phyloP scores from a whole-genome alignment of 30 jellyfish, hydroid and myxozoan genomes.

The Aurelia sp. region DNA sequence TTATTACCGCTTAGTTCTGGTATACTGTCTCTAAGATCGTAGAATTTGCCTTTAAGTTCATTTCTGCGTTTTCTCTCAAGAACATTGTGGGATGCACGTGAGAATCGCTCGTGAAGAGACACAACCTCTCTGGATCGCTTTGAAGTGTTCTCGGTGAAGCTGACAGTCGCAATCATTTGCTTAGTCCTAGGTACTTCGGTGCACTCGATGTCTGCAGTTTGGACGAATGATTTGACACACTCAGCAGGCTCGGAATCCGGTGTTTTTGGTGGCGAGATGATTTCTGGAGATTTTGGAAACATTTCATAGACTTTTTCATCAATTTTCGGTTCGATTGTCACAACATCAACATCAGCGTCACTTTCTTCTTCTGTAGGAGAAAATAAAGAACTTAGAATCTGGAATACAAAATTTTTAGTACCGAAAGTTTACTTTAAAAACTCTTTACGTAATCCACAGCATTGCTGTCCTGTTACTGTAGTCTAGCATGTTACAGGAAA shows the following conservation, averaged over 20 bases:
- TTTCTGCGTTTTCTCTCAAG: constrained; percentile 96
- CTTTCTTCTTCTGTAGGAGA: constrained; percentile 65
- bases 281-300: constrained; percentile 38
- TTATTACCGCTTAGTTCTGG: constrained; percentile 85
- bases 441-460: too few species aligned
- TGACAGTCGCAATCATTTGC: background rate
- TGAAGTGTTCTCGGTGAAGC: constrained; percentile 16
- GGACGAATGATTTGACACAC: constrained; percentile 1
- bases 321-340: constrained; percentile 43
- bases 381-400: background rate
- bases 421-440: too few species aligned
- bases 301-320: constrained; percentile 9
- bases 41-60: constrained; percentile 89
- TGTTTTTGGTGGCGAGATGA: constrained; percentile 70
- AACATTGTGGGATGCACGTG: constrained; percentile 95
- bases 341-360: constrained; percentile 66
- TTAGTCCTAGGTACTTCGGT: constrained; percentile 24
- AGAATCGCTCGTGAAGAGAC: constrained; percentile 42
- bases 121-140: constrained; percentile 11
- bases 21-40: constrained; percentile 81
- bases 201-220: constrained; percentile 23
- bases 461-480: too few species aligned
- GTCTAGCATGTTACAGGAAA: too few species aligned
- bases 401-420: background rate
- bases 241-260: constrained; percentile 68